Conservation (phyloP, 2,888 invertebrate species). For the Hofmannophila pseudospretella region DNA sequence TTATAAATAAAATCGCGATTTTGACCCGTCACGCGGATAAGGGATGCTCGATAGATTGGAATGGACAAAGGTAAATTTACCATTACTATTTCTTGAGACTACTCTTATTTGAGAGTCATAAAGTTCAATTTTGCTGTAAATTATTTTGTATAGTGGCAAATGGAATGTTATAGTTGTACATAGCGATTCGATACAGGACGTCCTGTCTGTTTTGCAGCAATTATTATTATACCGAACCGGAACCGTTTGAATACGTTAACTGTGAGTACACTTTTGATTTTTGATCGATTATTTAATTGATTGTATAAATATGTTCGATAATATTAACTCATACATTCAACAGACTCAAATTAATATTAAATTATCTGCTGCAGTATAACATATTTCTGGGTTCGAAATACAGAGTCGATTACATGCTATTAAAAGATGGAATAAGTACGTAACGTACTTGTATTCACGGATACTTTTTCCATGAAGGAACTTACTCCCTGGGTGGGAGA, state of each 20-base stretch:
- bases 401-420: too few species aligned
- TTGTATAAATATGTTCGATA: conserved; percentile 5
- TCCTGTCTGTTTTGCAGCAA: conserved; percentile 73
- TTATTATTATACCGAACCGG: conserved; percentile 67
- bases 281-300: conserved; percentile 13
- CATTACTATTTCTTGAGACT: conserved; percentile 1
- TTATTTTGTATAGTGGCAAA: conserved; percentile 17
- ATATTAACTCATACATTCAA: too few species aligned
- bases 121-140: conserved; percentile 23
- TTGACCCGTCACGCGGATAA: conserved; percentile 72
- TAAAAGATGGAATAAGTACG: too few species aligned
- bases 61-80: conserved; percentile 16
- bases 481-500: too few species aligned
- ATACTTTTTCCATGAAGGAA: too few species aligned
- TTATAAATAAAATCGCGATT: conserved; percentile 77
- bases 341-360: too few species aligned
- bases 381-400: too few species aligned
- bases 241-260: conserved; percentile 54
- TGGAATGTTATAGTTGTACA: conserved; percentile 23
- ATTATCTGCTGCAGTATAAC: too few species aligned
- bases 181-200: conserved; percentile 68
- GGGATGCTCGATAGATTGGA: conserved; percentile 57
- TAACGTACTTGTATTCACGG: too few species aligned
- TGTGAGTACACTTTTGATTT: conserved; percentile 18
- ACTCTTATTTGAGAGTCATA: conserved; percentile 18